phyloP scores from a whole-genome alignment of 2,888 invertebrate genomes.

The Adelphocoris suturalis region DNA sequence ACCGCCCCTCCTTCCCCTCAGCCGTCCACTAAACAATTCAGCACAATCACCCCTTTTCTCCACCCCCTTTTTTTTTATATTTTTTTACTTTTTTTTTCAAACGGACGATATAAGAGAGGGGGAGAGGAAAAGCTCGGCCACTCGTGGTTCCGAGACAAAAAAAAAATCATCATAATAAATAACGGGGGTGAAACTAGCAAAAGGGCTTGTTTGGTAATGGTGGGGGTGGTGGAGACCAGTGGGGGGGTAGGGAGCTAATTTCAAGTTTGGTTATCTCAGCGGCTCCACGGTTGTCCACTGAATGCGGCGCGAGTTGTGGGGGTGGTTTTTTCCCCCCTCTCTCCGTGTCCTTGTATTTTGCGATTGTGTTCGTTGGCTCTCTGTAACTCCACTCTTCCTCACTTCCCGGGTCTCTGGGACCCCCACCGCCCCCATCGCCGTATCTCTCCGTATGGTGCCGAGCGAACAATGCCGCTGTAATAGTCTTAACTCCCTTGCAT shows the following conservation, averaged over 20 bases:
- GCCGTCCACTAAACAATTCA: slow-evolving; percentile 55
- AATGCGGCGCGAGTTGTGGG: slow-evolving; percentile 11
- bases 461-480: slow-evolving; percentile 54
- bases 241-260: slow-evolving; percentile 69
- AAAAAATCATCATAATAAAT: slow-evolving; percentile 66
- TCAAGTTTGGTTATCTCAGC: slow-evolving; percentile 66
- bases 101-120: neutral
- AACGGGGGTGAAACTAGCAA: slow-evolving; percentile 46
- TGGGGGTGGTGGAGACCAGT: slow-evolving; percentile 44
- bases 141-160: slow-evolving; percentile 55
- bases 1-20: neutral
- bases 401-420: neutral
- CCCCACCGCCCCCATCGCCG: neutral
- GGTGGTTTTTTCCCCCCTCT: neutral
- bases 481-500: slow-evolving; percentile 55
- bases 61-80: slow-evolving; percentile 18
- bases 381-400: neutral
- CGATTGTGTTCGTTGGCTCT: slow-evolving; percentile 11
- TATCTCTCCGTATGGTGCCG: slow-evolving; percentile 21
- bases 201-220: slow-evolving; percentile 34
- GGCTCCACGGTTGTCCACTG: slow-evolving; percentile 52
- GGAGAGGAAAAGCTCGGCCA: slow-evolving; percentile 45
- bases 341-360: slow-evolving; percentile 47
- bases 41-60: slow-evolving; percentile 61
- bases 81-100: slow-evolving; percentile 32